phyloP scores from a whole-genome alignment of 2,888 invertebrate genomes.

The Ommatoiulus sabulosus region DNA sequence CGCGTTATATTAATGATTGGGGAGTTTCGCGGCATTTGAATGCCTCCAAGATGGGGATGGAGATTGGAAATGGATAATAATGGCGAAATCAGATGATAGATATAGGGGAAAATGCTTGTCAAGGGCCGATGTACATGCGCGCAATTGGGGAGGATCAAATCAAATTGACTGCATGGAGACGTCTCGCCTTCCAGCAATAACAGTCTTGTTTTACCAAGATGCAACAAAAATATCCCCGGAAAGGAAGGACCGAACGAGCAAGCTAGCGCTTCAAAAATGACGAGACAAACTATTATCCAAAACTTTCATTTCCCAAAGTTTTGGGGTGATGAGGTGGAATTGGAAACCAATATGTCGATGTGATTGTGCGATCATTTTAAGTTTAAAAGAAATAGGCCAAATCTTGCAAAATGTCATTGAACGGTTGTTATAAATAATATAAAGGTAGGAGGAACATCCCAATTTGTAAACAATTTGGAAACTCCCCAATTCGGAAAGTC shows the following conservation, averaged over 20 bases:
- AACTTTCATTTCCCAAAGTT: no score
- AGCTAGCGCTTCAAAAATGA: neutral
- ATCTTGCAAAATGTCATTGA: no score
- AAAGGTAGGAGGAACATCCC: no score
- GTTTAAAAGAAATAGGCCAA: no score
- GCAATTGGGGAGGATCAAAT: neutral
- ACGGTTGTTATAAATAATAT: no score
- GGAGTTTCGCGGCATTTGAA: neutral
- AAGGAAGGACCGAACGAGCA: neutral
- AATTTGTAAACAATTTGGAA: no score
- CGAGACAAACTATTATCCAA: neutral
- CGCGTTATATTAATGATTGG: neutral
- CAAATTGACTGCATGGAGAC: neutral
- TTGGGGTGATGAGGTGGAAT: no score
- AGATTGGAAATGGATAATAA: neutral
- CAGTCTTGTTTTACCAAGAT: neutral
- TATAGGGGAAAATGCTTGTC: neutral
- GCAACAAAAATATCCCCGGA: neutral
- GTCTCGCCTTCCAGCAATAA: neutral
- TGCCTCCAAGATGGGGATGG: neutral
- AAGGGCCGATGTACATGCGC: neutral
- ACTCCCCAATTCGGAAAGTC: no score
- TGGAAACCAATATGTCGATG: no score
- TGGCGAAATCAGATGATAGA: neutral
- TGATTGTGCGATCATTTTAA: no score